Percentiles rank a stretch among this genome's conserved stretches.
phyloP scores from a whole-genome alignment of 2,888 invertebrate species.

The Epirrita christyi region DNA sequence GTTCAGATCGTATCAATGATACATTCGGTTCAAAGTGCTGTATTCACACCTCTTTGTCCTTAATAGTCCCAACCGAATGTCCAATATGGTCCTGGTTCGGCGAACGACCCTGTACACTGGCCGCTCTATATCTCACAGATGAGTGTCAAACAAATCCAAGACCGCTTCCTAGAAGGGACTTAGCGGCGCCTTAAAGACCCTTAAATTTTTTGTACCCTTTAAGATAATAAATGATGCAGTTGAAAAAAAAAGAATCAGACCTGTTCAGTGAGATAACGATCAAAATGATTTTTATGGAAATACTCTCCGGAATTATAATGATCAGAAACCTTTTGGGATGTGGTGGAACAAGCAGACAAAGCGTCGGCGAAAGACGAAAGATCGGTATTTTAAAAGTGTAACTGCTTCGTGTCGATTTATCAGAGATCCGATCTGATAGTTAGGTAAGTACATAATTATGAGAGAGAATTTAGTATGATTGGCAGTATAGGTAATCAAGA shows the following conservation, averaged over 20 bases:
- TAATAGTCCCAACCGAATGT: constrained; percentile 45
- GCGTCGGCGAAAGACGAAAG: constrained; percentile 73
- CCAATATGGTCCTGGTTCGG: constrained; percentile 58
- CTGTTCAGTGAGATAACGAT: constrained; percentile 82
- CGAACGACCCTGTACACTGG: constrained; percentile 68
- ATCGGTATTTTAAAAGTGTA: constrained; percentile 45
- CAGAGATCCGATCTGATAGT: constrained; percentile 55
- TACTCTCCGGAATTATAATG: constrained; percentile 81
- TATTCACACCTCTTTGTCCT: constrained; percentile 75
- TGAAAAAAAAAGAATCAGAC: constrained; percentile 80
- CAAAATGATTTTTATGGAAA: constrained; percentile 83
- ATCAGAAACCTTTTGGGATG: constrained; percentile 81
- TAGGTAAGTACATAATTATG: constrained; percentile 25
- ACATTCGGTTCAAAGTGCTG: constrained; percentile 52
- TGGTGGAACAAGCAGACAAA: constrained; percentile 80
- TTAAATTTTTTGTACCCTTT: constrained; percentile 70
- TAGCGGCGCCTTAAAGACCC: constrained; percentile 80
- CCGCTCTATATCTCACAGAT: constrained; percentile 77
- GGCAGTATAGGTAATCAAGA: too few species aligned
- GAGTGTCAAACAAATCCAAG: constrained; percentile 81
- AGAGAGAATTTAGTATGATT: constrained; percentile 16
- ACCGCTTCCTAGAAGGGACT: constrained; percentile 79
- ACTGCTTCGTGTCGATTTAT: constrained; percentile 48
- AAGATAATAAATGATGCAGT: constrained; percentile 83
- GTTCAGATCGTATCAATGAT: constrained; percentile 35